Percentiles rank a stretch among this genome's conserved stretches.
phyloP scores from a whole-genome alignment of 2,113 vertebrate species.

The Asarcornis scutulata region DNA sequence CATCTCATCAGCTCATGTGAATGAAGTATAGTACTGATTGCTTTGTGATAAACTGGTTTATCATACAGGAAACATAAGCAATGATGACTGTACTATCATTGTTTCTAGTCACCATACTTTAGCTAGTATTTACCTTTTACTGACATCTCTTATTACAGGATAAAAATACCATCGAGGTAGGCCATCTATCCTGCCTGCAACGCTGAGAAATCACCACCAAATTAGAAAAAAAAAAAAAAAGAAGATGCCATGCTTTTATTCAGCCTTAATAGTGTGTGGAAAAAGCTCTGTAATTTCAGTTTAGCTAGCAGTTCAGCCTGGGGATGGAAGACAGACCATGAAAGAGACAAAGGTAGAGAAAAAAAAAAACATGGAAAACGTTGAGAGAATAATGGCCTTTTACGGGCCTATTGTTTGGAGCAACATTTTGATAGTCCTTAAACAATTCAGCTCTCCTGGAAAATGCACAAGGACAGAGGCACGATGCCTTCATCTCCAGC shows the following conservation, averaged over 20 bases:
- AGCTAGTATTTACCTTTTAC: not conserved
- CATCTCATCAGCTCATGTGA: not conserved
- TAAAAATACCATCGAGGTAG: not conserved
- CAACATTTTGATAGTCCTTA: not conserved
- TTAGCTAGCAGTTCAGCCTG: not conserved
- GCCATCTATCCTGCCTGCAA: not conserved
- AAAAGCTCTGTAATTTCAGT: not conserved
- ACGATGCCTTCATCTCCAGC: not conserved
- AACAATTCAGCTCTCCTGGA: not conserved
- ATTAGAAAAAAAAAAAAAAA: not conserved
- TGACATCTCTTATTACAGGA: not conserved
- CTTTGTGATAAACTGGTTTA: constrained; percentile 27
- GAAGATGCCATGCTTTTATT: not conserved
- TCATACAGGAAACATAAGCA: not conserved
- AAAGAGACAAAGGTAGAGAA: not conserved
- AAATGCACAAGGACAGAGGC: not conserved
- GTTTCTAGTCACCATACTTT: not conserved
- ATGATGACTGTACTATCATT: not conserved
- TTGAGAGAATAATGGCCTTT: not conserved
- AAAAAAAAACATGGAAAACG: not conserved
- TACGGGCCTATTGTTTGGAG: not conserved
- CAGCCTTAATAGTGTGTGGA: not conserved
- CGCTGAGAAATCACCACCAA: not conserved
- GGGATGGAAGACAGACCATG: not conserved
- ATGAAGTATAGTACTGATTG: not conserved